These are phyloP conservation scores for Eupithecia abbreviata DNA, from an alignment of 2,888 invertebrate genomes.

Conservation along the genomic window DNA sequence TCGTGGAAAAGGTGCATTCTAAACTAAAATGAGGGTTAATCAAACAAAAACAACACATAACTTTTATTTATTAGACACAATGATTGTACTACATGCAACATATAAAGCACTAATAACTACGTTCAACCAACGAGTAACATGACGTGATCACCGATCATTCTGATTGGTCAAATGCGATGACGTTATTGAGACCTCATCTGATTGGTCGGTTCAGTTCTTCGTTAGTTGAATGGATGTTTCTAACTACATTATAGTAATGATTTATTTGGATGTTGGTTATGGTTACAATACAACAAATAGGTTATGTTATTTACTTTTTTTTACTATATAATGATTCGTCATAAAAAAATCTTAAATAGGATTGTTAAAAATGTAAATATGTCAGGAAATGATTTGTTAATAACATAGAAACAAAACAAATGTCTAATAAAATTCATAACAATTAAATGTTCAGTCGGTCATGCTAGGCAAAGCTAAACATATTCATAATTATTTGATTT, in stretches of 20 bases:
- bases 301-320: background rate
- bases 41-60: conserved; percentile 38
- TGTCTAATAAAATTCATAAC: conserved; percentile 22
- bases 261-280: background rate
- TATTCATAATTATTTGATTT: conserved; percentile 14
- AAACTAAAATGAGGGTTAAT: conserved; percentile 32
- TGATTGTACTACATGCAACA: conserved; percentile 27
- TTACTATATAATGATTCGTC: background rate
- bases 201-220: conserved; percentile 24
- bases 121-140: conserved; percentile 19
- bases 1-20: too few species aligned
- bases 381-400: conserved; percentile 30
- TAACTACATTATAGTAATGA: conserved; percentile 10
- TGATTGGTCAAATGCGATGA: conserved; percentile 22
- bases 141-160: conserved; percentile 1
- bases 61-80: conserved; percentile 37
- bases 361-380: background rate
- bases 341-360: background rate
- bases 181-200: conserved; percentile 13
- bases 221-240: conserved; percentile 13
- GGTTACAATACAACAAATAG: background rate
- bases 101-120: conserved; percentile 16
- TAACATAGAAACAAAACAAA: conserved; percentile 27
- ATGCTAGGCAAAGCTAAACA: conserved; percentile 24
- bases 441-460: conserved; percentile 26